Evolutionary conservation across 2,888 invertebrate species (phyloP).

Genomic region (Parelbella ahira): DNA sequence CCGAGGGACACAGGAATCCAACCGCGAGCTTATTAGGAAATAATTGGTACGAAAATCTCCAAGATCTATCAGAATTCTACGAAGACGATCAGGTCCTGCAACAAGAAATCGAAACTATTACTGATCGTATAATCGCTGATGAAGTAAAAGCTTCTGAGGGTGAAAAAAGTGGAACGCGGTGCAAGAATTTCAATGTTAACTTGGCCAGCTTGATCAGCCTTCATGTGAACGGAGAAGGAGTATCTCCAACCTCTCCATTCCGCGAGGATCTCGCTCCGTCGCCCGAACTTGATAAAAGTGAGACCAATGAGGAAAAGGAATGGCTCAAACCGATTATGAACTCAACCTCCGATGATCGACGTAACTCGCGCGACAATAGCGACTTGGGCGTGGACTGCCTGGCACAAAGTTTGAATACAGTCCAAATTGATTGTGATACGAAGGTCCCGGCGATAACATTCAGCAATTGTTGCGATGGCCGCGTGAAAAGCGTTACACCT

Average conservation of each 20-base stretch:
- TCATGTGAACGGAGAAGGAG: constrained; percentile 59
- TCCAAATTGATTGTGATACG: constrained; percentile 61
- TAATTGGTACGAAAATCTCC: constrained; percentile 63
- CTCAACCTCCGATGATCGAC: constrained; percentile 58
- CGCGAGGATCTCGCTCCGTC: constrained; percentile 52
- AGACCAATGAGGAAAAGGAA: constrained; percentile 68
- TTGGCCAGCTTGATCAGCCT: constrained; percentile 64
- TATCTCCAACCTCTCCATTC: constrained; percentile 41
- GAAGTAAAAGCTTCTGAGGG: constrained; percentile 45
- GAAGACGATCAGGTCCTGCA: constrained; percentile 66
- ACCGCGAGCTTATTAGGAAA: constrained; percentile 52
- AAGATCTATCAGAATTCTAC: constrained; percentile 72
- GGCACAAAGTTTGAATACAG: constrained; percentile 54
- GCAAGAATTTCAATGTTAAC: constrained; percentile 65
- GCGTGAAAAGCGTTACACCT: constrained; percentile 46
- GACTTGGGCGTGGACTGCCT: constrained; percentile 55
- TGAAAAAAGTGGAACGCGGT: constrained; percentile 35
- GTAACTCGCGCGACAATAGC: constrained; percentile 37
- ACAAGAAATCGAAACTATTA: constrained; percentile 59
- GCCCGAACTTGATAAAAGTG: constrained; percentile 50
- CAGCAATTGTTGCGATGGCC: constrained; percentile 70
- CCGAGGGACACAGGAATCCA: constrained; percentile 40
- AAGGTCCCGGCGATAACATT: constrained; percentile 72
- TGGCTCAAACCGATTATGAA: constrained; percentile 72
- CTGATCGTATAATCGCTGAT: constrained; percentile 55